Evolutionary conservation across 2,113 vertebrate species (phyloP), one percentile per base, ranked within the genome.

Genomic region (Galbula dea): DNA sequence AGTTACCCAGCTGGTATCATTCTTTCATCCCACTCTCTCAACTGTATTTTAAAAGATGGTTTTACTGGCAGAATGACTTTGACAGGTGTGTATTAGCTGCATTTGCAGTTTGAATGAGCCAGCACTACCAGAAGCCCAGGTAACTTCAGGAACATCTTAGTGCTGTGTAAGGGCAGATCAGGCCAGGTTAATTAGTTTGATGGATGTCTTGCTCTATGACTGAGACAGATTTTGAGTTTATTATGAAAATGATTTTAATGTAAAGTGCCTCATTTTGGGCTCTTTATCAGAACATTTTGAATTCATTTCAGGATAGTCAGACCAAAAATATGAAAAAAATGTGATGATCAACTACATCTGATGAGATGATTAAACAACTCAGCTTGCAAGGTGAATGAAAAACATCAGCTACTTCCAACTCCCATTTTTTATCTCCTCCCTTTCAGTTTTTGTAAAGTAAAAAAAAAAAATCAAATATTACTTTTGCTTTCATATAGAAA

Each of bases 131-230:
- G 66, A 77, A 85, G 15, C 12, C 29, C 19, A 65, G 21, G 5
- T 54, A 85, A 45, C 3, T 15, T 68, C 48, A 72, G 57, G 19
- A 89, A 23, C 12, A 49, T 16, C 72, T 75, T 41, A 19, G 18
- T 49, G 26, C 6, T 82, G 7, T 0, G 0, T 6, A 75, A 3
- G 10, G 37, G 26, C 15, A 92, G 41, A 82, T 48, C 32, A 57
- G 12, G n/a, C 36, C 26, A 21, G 26, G 29, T 48, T 79, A 72
- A 86, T 82, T 36, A 65, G 19, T 16, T 87, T 75, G 37, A 77
- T 51, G 14, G 14, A 43, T 75, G 22, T 63, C 36, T 79, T 1
- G 0, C 14, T 68, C 8, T 51, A 39, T 59, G 65, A 49, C 45
- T 45, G 21, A 88, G 21, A 23, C 24, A 63, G 34, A 17, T 86